Evolutionary conservation across 2,888 invertebrate species (phyloP).

Genomic region (Perithous albicinctus): DNA sequence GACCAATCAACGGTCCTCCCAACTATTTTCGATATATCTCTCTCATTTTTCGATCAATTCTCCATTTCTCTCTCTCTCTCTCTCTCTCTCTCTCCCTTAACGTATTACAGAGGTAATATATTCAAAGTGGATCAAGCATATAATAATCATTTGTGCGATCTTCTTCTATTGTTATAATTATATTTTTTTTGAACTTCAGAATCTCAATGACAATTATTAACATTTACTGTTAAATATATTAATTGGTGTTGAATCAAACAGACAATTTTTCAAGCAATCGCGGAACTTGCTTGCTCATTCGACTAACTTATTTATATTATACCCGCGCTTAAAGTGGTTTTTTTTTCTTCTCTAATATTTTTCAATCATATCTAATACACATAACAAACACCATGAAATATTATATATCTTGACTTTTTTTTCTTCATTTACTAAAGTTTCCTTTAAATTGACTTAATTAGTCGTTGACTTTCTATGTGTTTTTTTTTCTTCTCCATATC

Average conservation of each 20-base stretch:
- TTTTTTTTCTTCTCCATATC: neutral
- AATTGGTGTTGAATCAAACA: slow-evolving; percentile 33
- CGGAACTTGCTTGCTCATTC: slow-evolving; percentile 18
- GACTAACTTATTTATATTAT: slow-evolving; percentile 40
- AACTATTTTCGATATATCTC: slow-evolving; percentile 25
- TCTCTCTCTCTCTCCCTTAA: neutral
- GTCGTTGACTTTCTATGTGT: slow-evolving; percentile 1
- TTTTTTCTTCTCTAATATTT: slow-evolving; percentile 15
- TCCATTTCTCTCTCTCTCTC: neutral
- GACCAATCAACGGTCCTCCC: neutral
- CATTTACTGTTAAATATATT: slow-evolving; percentile 16
- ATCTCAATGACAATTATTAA: slow-evolving; percentile 28
- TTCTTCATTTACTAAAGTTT: neutral
- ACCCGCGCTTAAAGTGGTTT: neutral
- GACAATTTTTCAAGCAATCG: slow-evolving; percentile 6
- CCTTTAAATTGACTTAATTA: neutral
- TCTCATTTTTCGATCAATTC: slow-evolving; percentile 2
- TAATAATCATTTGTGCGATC: slow-evolving; percentile 29
- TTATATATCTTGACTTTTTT: slow-evolving; percentile 22
- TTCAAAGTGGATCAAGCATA: slow-evolving; percentile 32
- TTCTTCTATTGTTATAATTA: slow-evolving; percentile 20
- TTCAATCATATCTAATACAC: slow-evolving; percentile 9
- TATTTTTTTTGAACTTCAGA: slow-evolving; percentile 15
- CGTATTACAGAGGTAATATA: slow-evolving; percentile 52
- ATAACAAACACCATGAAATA: slow-evolving; percentile 40